Evolutionary conservation across 2,888 invertebrate species (phyloP).

Genomic region (Exephanes ischioxanthus): DNA sequence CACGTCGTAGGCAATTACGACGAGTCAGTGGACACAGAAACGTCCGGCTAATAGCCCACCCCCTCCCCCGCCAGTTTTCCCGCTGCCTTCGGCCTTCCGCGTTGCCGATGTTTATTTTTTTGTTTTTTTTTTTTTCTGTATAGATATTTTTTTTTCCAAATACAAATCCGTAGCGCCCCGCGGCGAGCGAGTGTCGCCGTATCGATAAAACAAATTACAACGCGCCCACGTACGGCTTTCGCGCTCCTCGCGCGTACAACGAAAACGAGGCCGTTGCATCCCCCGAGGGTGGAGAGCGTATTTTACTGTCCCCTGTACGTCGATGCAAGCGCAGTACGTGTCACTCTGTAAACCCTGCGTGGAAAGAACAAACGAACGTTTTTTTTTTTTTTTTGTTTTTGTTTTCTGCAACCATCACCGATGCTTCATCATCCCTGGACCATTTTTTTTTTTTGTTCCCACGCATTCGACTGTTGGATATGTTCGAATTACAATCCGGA

Average conservation of each 20-base stretch:
- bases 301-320: slow-evolving; percentile 56
- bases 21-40: slow-evolving; percentile 59
- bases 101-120: background rate
- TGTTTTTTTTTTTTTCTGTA: background rate
- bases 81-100: slow-evolving; percentile 26
- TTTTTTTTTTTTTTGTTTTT: slow-evolving; percentile 9
- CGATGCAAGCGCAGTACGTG: slow-evolving; percentile 27
- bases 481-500: slow-evolving; percentile 34
- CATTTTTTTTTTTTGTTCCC: slow-evolving; percentile 19
- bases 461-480: slow-evolving; percentile 23
- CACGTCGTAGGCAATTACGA: slow-evolving; percentile 60
- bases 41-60: slow-evolving; percentile 50
- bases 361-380: slow-evolving; percentile 31
- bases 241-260: slow-evolving; percentile 17
- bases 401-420: slow-evolving; percentile 6
- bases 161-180: slow-evolving; percentile 39
- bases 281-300: slow-evolving; percentile 46
- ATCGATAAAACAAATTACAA: slow-evolving; percentile 63
- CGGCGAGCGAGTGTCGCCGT: slow-evolving; percentile 48
- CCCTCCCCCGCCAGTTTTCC: slow-evolving; percentile 9
- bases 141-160: background rate
- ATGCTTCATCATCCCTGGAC: slow-evolving; percentile 13
- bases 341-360: slow-evolving; percentile 24
- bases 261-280: slow-evolving; percentile 46
- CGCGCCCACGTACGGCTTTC: slow-evolving; percentile 28